These are phyloP conservation scores for Amphiura filiformis DNA, from an alignment of 35 echinoderm and acorn worm genomes.

Conservation along the genomic window DNA sequence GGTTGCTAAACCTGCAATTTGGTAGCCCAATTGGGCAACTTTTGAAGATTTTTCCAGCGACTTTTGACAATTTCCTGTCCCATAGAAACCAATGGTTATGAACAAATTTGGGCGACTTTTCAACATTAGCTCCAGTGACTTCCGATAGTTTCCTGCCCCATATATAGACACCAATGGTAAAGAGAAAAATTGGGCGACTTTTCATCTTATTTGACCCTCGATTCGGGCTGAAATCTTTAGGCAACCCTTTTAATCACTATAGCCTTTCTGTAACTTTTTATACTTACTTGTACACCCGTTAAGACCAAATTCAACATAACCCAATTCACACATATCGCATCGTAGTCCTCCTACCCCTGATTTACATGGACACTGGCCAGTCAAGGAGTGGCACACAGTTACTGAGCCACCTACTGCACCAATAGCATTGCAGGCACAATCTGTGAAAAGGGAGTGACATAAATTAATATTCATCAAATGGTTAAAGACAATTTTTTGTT, in stretches of 20 bases:
- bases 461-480: no score
- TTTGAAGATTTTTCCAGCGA: no score
- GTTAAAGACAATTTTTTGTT: no score
- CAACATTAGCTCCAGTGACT: no score
- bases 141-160: background rate
- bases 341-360: conserved; percentile 41
- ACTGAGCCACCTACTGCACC: conserved; percentile 45
- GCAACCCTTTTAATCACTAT: no score
- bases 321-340: conserved; percentile 68
- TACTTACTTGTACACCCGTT: conserved; percentile 84
- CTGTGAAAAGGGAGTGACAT: conserved; percentile 11
- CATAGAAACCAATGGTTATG: no score
- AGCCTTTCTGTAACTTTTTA: background rate
- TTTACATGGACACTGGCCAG: conserved; percentile 87
- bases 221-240: no score
- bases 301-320: conserved; percentile 61
- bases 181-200: background rate
- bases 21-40: no score
- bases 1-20: no score
- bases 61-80: no score
- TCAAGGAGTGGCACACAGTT: conserved; percentile 55
- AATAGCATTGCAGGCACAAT: conserved; percentile 64
- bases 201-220: background rate
- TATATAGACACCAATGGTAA: background rate
- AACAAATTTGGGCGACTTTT: no score